Base-by-base conservation (phyloP, 2,797 vertebrate genomes). In the Coracias cyanogaster region DNA sequence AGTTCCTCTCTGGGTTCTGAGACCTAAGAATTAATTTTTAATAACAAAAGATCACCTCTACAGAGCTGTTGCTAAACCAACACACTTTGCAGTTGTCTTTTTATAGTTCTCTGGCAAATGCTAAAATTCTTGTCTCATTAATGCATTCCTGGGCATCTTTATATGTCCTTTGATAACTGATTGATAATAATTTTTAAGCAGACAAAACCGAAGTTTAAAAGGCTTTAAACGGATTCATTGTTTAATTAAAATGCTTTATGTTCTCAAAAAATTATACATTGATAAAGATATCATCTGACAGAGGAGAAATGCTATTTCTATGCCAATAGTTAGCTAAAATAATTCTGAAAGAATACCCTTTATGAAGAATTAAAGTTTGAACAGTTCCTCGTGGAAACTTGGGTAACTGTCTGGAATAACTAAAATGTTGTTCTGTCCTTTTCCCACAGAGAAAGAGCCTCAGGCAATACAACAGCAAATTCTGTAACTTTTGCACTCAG, bases 401-500 rank as follows among this genome's bases (percentile, higher is more conserved):
- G 15, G 73, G 69, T 41, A 80, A 87, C 67, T 71, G 74, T 64
- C 65, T 72, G 57, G 78, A 96, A 94, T 85, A 91, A 82, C 71
- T 85, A 61, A 82, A 85, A 87, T 29, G 54, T 89, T 97, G 52
- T 87, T 97, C 90, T 93, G 90, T 93, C 92, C 72, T 91, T 85
- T 81, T 80, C 71, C 78, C 45, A 69, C 35, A 69, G 78, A 84
- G 77, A 82, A 93, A 41, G 82, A 89, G 78, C 65, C 94, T 95
- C 66, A 77, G 95, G 96, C 95, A 61, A 95, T 96, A 96, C 94
- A 93, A 85, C 48, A 93, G 86, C 87, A 73, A 94, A 89, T 79
- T 84, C 81, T 86, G 90, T 93, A 95, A 82, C 95, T 93, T 60
- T 74, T 90, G 94, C 73, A 64, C 93, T 94, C 93, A 80, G 88